A percentile compares a stretch with the other conserved stretches of the same genome.
phyloP scores from a whole-genome alignment of 2,888 invertebrate species.

The Ellobium chinense region DNA sequence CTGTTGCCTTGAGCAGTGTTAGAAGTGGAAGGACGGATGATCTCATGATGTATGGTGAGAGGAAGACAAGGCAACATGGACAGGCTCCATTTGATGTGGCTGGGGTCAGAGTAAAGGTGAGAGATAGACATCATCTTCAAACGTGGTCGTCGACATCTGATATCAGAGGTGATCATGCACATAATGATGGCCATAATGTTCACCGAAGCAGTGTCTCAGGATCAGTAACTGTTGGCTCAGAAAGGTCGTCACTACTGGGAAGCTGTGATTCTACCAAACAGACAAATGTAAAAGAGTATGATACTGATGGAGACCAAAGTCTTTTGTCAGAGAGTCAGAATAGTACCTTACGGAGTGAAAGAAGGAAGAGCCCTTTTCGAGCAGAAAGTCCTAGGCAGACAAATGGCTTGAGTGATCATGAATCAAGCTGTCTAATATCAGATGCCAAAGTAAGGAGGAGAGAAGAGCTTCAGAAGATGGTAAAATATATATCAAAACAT shows the following conservation, averaged over 20 bases:
- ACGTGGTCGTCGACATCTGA: background rate
- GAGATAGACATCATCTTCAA: background rate
- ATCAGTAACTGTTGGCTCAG: background rate
- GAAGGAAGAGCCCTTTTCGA: background rate
- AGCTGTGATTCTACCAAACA: background rate
- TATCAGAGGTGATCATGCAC: background rate
- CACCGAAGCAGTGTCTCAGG: background rate
- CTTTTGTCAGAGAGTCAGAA: background rate
- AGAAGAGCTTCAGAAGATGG: background rate
- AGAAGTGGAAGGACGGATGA: background rate
- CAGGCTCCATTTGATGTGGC: background rate
- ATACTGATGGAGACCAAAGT: background rate
- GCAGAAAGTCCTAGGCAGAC: constrained; percentile 3
- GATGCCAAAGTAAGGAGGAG: background rate
- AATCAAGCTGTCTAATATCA: background rate
- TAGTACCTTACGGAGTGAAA: too few relatives aligned
- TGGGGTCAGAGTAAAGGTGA: background rate
- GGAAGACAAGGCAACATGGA: background rate
- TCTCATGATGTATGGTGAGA: background rate
- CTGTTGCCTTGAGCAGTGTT: background rate
- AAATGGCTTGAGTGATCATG: background rate
- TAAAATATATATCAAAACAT: background rate
- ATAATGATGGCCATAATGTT: background rate
- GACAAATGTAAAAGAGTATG: background rate
- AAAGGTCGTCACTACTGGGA: background rate